phyloP scores from a whole-genome alignment of 1,140 invertebrate genomes.

The Caenorhabditis inopinata region DNA sequence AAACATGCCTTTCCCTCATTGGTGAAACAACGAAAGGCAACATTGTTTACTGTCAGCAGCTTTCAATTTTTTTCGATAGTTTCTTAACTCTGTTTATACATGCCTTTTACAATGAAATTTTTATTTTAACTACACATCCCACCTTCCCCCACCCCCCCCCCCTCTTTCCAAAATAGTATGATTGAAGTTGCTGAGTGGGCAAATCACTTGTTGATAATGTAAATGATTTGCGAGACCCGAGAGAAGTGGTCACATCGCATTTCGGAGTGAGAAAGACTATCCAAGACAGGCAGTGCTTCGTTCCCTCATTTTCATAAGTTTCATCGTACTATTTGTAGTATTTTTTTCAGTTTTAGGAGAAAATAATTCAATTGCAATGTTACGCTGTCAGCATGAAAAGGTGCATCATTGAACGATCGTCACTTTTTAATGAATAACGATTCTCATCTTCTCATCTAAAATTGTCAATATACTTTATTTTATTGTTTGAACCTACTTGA shows the following conservation, averaged over 20 bases:
- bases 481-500: no score
- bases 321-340: no score
- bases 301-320: background rate
- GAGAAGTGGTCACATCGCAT: background rate
- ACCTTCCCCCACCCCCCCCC: background rate
- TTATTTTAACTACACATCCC: background rate
- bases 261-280: background rate
- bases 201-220: background rate
- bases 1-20: background rate
- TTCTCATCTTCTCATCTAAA: no score
- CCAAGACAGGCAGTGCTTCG: no score
- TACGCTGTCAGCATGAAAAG: no score
- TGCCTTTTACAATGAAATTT: background rate
- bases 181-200: background rate
- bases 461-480: no score
- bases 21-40: background rate
- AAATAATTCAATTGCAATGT: no score
- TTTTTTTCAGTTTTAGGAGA: no score
- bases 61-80: background rate
- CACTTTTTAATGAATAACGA: no score
- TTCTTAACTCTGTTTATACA: background rate
- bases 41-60: constrained; percentile 8
- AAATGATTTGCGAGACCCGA: constrained; percentile 2
- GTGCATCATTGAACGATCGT: no score
- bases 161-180: background rate